phyloP scores from a whole-genome alignment of 2,888 invertebrate genomes.

The Drosophila rellima region DNA sequence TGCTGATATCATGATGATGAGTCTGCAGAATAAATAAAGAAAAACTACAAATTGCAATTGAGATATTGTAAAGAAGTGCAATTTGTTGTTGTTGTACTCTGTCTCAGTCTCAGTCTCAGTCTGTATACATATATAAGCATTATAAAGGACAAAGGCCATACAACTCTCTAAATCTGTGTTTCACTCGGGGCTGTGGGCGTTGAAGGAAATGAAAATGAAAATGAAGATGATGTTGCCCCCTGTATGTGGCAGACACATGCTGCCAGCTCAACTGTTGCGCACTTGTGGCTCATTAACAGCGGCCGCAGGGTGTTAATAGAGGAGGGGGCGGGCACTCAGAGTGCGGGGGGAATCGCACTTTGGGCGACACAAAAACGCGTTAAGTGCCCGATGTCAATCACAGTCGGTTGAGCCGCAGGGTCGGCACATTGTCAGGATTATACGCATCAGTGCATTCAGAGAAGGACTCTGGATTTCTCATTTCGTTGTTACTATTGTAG shows the following conservation, averaged over 20 bases:
- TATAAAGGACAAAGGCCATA: conserved; percentile 55
- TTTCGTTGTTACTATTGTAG: conserved; percentile 4
- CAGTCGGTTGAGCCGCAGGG: conserved; percentile 31
- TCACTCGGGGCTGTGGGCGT: conserved; percentile 19
- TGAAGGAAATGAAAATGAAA: not conserved
- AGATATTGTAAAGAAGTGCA: conserved; percentile 57
- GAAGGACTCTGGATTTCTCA: not conserved
- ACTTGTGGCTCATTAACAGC: conserved; percentile 71
- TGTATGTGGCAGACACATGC: conserved; percentile 32
- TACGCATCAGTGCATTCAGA: conserved; percentile 57
- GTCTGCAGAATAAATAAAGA: conserved; percentile 26
- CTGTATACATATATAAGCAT: conserved; percentile 31
- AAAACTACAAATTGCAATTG: conserved; percentile 33
- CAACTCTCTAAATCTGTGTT: conserved; percentile 33
- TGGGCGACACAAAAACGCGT: conserved; percentile 60
- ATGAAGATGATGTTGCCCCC: conserved; percentile 5
- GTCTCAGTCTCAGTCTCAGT: conserved; percentile 8
- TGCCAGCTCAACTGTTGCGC: conserved; percentile 69
- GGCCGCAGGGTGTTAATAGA: conserved; percentile 21
- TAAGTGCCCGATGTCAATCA: conserved; percentile 76
- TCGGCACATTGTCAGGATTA: conserved; percentile 57
- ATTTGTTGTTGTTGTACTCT: conserved; percentile 39
- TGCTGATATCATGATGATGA: conserved; percentile 44
- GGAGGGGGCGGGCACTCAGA: not conserved
- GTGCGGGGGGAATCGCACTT: conserved; percentile 32